Evolutionary conservation across 2,797 vertebrate species (phyloP).

Genomic region (Oreonectes daqikongensis): DNA sequence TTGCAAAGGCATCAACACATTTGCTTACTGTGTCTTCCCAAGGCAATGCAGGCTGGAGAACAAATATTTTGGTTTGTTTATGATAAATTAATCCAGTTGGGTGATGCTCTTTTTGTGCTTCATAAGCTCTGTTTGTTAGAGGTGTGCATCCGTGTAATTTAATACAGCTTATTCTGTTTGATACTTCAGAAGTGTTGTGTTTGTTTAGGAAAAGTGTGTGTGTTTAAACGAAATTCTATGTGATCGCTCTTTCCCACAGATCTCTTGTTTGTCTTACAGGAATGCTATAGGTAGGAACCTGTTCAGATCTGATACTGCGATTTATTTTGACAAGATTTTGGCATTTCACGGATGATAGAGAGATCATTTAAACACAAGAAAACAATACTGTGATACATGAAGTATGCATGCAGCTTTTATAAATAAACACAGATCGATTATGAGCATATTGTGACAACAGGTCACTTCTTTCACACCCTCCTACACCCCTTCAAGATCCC

Average conservation of each 20-base stretch:
- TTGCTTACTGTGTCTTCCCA: background rate
- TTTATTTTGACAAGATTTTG: no score
- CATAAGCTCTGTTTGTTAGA: background rate
- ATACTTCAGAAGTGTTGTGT: background rate
- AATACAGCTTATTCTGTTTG: background rate
- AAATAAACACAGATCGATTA: background rate
- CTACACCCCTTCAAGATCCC: no score
- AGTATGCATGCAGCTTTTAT: background rate
- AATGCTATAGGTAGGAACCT: background rate
- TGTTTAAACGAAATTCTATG: constrained; percentile 3
- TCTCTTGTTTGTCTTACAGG: background rate
- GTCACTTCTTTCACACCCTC: no score
- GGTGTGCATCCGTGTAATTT: background rate
- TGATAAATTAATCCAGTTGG: background rate
- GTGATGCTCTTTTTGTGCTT: background rate
- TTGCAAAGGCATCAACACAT: background rate
- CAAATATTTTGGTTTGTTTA: background rate
- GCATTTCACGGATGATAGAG: no score
- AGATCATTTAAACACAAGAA: background rate
- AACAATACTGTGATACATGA: background rate
- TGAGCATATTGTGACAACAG: background rate
- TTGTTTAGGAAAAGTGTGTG: constrained; percentile 9
- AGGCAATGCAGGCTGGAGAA: background rate
- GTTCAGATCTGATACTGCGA: background rate
- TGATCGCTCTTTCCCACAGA: background rate